Evolutionary conservation across 2,888 invertebrate species (phyloP), one percentile per base, ranked within the genome.

Genomic region (Beris morrisii): DNA sequence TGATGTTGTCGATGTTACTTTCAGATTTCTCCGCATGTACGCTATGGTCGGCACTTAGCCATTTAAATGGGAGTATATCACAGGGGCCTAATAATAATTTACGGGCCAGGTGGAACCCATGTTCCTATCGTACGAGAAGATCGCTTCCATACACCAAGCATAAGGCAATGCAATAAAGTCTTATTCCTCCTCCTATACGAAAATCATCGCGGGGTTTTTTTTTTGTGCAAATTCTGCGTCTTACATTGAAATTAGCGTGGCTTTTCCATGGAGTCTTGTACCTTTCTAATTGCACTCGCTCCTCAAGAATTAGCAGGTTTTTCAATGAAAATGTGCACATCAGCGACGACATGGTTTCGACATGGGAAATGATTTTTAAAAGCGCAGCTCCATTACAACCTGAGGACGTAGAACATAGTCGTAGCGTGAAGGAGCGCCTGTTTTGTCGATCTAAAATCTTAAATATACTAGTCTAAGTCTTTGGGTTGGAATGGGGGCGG

Each of bases 321-420:
- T 57, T 57, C 22, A n/a, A 6, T 43, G 45, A 57, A 54, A 54
- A 57, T 57, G 57, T 45, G 43, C 56, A 57, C 57, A 57, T 45
- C 44, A 45, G 30, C 48, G 48, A 44, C 53, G 53, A 53, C 50
- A 59, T 59, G 59, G 59, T 59, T 59, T 50, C 59, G 59, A 59
- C 59, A 61, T 61, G 61, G 61, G 61, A 61, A 61, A 61, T 61
- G 61, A 61, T 61, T 61, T 61, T 52, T 15, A 61, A 61, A 61
- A 52, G 61, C 43, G 61, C 50, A 61, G 13, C 32, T 28, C 46
- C 30, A 28, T 38, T 38, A 38, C 38, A 9, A 38, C 5, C 38
- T 38, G 38, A 38, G 38, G 38, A 38, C 9, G 38, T 9, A 38
- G 2, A 38, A 22, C 22, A 22, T 22, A 22, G 22, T 22, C 22